Conservation (phyloP, 1,140 invertebrate species). For the Trachelipus rathkii region DNA sequence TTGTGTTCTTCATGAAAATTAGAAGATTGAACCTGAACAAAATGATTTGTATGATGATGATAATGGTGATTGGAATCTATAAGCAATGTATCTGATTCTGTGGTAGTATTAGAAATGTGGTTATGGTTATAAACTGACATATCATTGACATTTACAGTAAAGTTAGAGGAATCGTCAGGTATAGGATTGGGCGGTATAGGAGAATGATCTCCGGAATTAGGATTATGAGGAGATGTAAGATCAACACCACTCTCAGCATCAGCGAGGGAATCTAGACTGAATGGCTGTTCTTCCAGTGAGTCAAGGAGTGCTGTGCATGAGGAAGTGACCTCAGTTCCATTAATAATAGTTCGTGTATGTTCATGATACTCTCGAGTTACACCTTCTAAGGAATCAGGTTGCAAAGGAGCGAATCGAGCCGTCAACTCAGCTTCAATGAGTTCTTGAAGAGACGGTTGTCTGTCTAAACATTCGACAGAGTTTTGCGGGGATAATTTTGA, state of each 20-base stretch:
- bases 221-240: background rate
- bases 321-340: background rate
- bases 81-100: too few species aligned
- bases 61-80: too few species aligned
- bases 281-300: background rate
- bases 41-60: too few species aligned
- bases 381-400: background rate
- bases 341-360: background rate
- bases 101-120: too few species aligned
- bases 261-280: background rate
- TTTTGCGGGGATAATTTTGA: background rate
- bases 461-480: background rate
- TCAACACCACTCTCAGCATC: background rate
- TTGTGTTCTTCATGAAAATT: too few species aligned
- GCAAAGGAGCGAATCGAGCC: background rate
- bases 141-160: too few species aligned
- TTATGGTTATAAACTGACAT: too few species aligned
- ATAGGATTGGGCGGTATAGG: background rate
- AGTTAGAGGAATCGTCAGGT: background rate
- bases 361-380: background rate
- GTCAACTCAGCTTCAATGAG: slow-evolving; percentile 2
- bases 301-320: background rate
- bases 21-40: too few species aligned
- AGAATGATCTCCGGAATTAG: background rate
- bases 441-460: background rate